Evolutionary conservation across 2,797 vertebrate species (phyloP).

Genomic region (Carcharodon carcharias): DNA sequence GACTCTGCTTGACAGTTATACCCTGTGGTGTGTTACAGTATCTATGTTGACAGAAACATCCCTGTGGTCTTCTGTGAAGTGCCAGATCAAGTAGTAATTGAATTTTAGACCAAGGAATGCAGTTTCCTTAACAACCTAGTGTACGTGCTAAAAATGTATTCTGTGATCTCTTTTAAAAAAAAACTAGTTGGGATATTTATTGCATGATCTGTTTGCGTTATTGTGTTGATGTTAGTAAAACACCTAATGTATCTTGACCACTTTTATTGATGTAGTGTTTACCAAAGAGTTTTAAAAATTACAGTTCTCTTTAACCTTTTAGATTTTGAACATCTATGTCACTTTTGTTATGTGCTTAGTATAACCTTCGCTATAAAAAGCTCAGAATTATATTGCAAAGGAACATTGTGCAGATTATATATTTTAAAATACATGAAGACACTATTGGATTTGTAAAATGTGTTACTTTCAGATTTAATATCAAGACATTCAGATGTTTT

Average conservation of each 20-base stretch:
- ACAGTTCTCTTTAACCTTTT: neutral
- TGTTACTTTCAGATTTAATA: neutral
- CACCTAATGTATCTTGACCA: neutral
- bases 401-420: neutral
- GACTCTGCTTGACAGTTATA: slow-evolving; percentile 49
- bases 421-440: neutral
- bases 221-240: neutral
- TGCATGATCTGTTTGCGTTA: too few relatives aligned
- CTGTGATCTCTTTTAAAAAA: neutral
- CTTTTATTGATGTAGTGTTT: neutral
- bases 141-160: neutral
- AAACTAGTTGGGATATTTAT: neutral
- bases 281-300: neutral
- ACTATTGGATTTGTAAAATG: neutral
- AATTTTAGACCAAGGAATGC: slow-evolving; percentile 37
- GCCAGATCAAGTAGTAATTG: slow-evolving; percentile 36
- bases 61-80: slow-evolving; percentile 60
- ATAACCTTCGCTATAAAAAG: neutral
- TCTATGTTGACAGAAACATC: slow-evolving; percentile 70
- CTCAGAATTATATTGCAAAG: neutral
- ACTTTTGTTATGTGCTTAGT: neutral
- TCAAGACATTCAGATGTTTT: neutral
- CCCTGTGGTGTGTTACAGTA: slow-evolving; percentile 57
- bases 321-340: neutral
- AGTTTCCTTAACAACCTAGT: slow-evolving; percentile 21